phyloP scores from a whole-genome alignment of 35 echinoderm and acorn worm genomes.

The Holothuria glaberrima region DNA sequence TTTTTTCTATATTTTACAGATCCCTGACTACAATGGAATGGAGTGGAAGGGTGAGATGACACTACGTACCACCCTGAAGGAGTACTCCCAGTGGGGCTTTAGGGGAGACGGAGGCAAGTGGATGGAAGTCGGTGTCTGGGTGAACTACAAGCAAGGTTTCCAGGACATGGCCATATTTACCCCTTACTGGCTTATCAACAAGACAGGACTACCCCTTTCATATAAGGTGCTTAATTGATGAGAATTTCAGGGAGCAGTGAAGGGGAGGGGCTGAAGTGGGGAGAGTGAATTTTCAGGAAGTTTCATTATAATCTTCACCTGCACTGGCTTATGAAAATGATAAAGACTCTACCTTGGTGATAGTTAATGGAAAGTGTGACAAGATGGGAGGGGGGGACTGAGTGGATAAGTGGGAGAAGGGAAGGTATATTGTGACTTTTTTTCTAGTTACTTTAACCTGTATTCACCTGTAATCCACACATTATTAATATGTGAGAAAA shows the following conservation, averaged over 20 bases:
- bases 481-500: background rate
- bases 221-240: constrained; percentile 74
- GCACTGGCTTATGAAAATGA: too few relatives aligned
- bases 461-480: background rate
- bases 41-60: constrained; percentile 97
- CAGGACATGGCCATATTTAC: constrained; percentile 92
- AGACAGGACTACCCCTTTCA: constrained; percentile 79
- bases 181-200: constrained; percentile 94
- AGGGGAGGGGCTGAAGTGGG: background rate
- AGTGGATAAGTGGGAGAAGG: too few relatives aligned
- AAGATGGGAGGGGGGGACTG: too few relatives aligned
- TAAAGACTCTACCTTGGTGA: too few relatives aligned
- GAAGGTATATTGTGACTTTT: too few relatives aligned
- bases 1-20: constrained; percentile 25
- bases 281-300: background rate
- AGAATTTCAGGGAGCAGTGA: background rate
- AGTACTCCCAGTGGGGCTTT: constrained; percentile 89
- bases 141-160: constrained; percentile 83
- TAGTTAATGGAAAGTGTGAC: too few relatives aligned
- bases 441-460: too few relatives aligned
- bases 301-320: background rate
- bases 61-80: constrained; percentile 74
- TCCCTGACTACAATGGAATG: constrained; percentile 68
- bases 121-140: constrained; percentile 90
- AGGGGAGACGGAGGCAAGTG: constrained; percentile 67